Evolutionary conservation across 23 tunicate species (phyloP).

Genomic region (Botrylloides violaceus): DNA sequence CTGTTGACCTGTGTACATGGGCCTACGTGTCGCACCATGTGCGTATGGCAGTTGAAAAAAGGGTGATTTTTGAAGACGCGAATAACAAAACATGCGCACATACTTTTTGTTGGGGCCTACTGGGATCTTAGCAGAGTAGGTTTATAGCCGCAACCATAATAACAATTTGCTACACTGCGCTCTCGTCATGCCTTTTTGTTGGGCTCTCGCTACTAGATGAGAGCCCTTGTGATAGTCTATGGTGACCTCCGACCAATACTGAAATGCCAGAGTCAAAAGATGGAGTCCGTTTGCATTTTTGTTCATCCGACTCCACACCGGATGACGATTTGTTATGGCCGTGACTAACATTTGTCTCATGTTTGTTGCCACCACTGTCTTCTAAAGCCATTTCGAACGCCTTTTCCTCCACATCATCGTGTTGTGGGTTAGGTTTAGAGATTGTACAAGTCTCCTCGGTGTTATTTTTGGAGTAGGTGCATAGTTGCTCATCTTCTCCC

Average conservation of each 20-base stretch:
- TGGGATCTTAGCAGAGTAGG: too few species aligned
- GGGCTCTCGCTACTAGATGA: not conserved
- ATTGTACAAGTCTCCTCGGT: not conserved
- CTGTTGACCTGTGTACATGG: too few species aligned
- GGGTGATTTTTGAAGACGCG: too few species aligned
- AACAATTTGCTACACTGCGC: too few species aligned
- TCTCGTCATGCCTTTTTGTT: too few species aligned
- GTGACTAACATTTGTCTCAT: not conserved
- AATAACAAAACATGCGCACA: too few species aligned
- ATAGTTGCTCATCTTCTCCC: slow-evolving; percentile 16
- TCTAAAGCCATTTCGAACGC: slow-evolving; percentile 63
- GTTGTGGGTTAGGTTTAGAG: slow-evolving; percentile 30
- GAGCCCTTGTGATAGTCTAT: not conserved
- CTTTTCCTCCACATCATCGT: slow-evolving; percentile 37
- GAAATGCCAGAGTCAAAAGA: slow-evolving; percentile 24
- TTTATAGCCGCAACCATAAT: too few species aligned
- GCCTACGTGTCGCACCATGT: too few species aligned
- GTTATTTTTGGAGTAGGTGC: not conserved
- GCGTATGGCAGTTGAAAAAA: too few species aligned
- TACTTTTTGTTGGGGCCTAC: too few species aligned
- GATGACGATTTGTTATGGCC: slow-evolving; percentile 1
- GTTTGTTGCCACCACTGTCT: not conserved
- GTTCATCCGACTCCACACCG: not conserved
- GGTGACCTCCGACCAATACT: slow-evolving; percentile 3
- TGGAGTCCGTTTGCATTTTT: not conserved